These are phyloP conservation scores for Xestia ashworthii DNA, from an alignment of 2,888 invertebrate species.

Conservation along the genomic window DNA sequence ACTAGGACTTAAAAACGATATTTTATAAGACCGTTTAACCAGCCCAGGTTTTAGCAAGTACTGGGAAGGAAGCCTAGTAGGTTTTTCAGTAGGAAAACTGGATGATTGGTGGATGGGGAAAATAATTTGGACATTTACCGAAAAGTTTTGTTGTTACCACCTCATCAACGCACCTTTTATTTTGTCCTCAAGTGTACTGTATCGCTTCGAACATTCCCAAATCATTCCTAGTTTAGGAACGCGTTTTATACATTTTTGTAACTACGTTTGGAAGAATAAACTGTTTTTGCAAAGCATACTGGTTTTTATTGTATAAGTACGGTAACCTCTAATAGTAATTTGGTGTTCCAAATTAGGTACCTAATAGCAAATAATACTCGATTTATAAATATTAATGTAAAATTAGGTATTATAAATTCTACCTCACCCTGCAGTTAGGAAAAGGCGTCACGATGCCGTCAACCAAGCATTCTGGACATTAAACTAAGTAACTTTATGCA, in stretches of 20 bases:
- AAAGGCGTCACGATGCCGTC: no score
- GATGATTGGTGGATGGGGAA: not conserved
- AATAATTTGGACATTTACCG: not conserved
- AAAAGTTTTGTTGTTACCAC: not conserved
- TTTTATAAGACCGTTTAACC: no score
- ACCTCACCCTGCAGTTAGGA: no score
- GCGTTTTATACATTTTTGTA: conserved; percentile 63
- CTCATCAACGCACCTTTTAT: not conserved
- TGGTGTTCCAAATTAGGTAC: no score
- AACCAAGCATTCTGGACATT: no score
- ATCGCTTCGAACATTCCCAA: conserved; percentile 71
- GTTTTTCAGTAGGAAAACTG: not conserved
- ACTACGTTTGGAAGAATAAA: conserved; percentile 61
- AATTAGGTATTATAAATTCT: no score
- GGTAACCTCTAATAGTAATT: no score
- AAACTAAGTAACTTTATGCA: no score
- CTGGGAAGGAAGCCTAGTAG: not conserved
- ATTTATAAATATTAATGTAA: no score
- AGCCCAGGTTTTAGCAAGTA: no score
- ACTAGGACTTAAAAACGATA: not conserved
- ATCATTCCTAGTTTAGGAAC: conserved; percentile 63
- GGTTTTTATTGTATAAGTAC: conserved; percentile 30
- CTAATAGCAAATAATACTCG: no score
- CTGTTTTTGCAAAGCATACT: conserved; percentile 47
- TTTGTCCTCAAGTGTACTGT: conserved; percentile 38